These are phyloP conservation scores for Tigriopus japonicus DNA, from an alignment of 1,140 invertebrate genomes.

Conservation along the genomic window DNA sequence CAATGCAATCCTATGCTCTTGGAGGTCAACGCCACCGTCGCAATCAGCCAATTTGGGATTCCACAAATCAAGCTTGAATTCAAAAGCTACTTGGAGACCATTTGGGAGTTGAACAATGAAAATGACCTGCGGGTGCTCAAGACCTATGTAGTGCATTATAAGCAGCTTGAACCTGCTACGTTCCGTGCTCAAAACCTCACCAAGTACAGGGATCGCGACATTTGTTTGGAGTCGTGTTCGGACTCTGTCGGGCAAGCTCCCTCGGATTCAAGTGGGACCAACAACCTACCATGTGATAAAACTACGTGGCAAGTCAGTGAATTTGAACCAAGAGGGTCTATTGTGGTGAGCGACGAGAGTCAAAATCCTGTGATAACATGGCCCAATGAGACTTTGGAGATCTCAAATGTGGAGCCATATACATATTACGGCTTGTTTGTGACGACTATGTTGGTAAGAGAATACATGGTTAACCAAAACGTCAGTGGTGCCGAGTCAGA, in stretches of 20 bases:
- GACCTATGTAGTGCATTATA: constrained; percentile 3
- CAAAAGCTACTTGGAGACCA: constrained; percentile 14
- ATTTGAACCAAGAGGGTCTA: not conserved
- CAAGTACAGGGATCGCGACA: constrained; percentile 13
- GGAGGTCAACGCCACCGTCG: not conserved
- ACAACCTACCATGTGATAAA: too few relatives aligned
- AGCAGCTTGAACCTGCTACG: not conserved
- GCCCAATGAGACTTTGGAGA: not conserved
- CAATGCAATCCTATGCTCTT: constrained; percentile 9
- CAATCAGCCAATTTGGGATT: not conserved
- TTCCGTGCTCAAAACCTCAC: constrained; percentile 11
- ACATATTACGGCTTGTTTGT: constrained; percentile 17
- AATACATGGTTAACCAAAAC: not conserved
- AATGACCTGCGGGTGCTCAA: not conserved
- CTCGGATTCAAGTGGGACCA: too few relatives aligned
- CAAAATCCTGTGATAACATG: too few relatives aligned
- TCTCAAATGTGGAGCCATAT: constrained; percentile 15
- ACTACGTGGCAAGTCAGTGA: too few relatives aligned
- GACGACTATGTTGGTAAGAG: constrained; percentile 7
- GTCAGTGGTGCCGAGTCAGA: constrained; percentile 14
- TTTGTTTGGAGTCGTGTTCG: not conserved
- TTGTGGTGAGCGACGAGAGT: too few relatives aligned
- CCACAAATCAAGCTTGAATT: not conserved
- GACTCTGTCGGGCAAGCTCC: too few relatives aligned
- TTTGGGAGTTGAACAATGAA: not conserved